Percentiles rank a stretch among this genome's conserved stretches.
Conservation (phyloP, 2,888 invertebrate genomes). For the Spodoptera exigua region DNA sequence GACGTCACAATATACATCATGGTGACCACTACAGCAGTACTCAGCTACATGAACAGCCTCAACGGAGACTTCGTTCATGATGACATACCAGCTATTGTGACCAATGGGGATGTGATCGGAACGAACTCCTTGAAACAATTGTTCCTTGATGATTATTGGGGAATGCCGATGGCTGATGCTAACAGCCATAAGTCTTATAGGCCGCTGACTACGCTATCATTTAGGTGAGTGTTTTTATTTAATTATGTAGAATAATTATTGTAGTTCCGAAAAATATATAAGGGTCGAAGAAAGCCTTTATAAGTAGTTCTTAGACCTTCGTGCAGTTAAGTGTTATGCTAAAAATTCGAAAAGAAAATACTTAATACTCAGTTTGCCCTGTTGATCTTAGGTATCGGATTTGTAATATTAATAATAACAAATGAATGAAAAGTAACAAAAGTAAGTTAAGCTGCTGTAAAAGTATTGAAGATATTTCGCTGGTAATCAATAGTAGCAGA, state of each 20-base stretch:
- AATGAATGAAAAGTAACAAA: too few species aligned
- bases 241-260: not conserved
- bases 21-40: slow-evolving; percentile 91
- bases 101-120: slow-evolving; percentile 94
- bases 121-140: slow-evolving; percentile 90
- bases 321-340: too few species aligned
- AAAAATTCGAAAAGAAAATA: too few species aligned
- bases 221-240: slow-evolving; percentile 91
- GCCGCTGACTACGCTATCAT: slow-evolving; percentile 94
- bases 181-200: slow-evolving; percentile 96
- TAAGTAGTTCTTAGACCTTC: too few species aligned
- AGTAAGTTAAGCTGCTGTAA: too few species aligned
- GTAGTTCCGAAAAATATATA: too few species aligned
- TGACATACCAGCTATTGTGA: slow-evolving; percentile 95
- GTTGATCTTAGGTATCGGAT: too few species aligned
- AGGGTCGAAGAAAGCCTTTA: too few species aligned
- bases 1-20: slow-evolving; percentile 90
- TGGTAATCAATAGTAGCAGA: too few species aligned
- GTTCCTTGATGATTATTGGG: slow-evolving; percentile 96
- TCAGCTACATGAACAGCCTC: slow-evolving; percentile 93
- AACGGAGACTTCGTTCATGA: slow-evolving; percentile 96
- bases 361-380: too few species aligned
- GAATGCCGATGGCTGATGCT: slow-evolving; percentile 94
- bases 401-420: too few species aligned
- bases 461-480: too few species aligned